Base-by-base conservation (phyloP, 1,140 invertebrate genomes). In the Lucilia cuprina region DNA sequence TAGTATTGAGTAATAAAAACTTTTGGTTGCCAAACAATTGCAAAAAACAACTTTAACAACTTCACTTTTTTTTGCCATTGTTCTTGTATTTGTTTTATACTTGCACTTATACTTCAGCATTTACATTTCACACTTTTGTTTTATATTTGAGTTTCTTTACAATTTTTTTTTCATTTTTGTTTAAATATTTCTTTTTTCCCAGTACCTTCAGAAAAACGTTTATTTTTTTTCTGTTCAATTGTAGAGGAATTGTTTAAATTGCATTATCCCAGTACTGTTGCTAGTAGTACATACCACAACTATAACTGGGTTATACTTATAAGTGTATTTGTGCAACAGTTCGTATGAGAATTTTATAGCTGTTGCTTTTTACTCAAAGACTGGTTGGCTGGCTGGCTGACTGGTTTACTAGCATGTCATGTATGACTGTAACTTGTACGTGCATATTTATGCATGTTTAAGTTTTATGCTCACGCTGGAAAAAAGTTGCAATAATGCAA, bases 401-500 rank as follows among this genome's bases (percentile, higher is more conserved):
- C 50, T 70, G 60, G 60, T 10, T 70, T 70, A 17, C 60, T 19
- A 9, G 5, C 60, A 19, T 70, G 60, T 70, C 60, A 70, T 25
- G 19, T 60, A 60, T 60, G 50, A 60, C 50, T 70, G 60, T 70
- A 70, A 19, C 7, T 21, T 70, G 60, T 21, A 70, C 60, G 60
- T 70, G 60, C 60, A 70, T 21, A 70, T 70, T 70, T 70, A 70
- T 70, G 60, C 60, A 70, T 70, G 60, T 70, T 70, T 70, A 70
- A 70, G n/a, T 70, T 21, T 70, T 70, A 17, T 70, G 19, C 17
- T 7, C 13, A 70, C 17, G 25, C 25, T 30, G 25, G 25, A 70
- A 70, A 19, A 70, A 9, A 55, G 41, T 41, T 41, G 50, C 50
- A 70, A 70, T 41, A 41, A 70, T 25, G 60, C 8, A 70, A 70